Evolutionary conservation across 2,113 vertebrate genomes (phyloP).

Genomic region (Dipodomys spectabilis): DNA sequence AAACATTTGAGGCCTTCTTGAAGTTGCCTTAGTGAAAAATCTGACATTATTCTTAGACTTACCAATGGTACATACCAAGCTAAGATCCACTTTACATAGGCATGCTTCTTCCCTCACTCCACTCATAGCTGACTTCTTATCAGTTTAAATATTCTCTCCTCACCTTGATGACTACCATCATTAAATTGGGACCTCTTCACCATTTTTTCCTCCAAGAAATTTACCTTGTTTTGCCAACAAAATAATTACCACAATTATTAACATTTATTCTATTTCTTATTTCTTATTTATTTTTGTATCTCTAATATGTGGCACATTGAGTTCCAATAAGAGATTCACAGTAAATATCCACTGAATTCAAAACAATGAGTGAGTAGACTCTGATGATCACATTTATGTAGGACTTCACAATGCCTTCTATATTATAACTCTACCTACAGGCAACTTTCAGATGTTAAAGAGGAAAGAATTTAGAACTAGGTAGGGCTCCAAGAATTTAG

Average conservation of each 20-base stretch:
- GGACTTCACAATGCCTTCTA: conserved; percentile 37
- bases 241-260: background rate
- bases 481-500: conserved; percentile 43
- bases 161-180: background rate
- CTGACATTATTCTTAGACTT: too few relatives aligned
- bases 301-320: background rate
- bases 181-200: background rate
- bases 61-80: too few relatives aligned
- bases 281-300: background rate
- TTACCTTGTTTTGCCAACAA: background rate
- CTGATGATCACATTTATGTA: conserved; percentile 1
- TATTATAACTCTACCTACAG: conserved; percentile 44
- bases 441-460: conserved; percentile 31
- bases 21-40: too few relatives aligned
- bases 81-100: too few relatives aligned
- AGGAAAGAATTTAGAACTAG: conserved; percentile 48
- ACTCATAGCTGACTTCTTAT: background rate
- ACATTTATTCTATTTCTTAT: background rate
- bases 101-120: background rate
- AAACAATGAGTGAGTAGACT: background rate
- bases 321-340: background rate
- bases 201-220: background rate
- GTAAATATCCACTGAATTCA: background rate
- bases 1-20: too few relatives aligned
- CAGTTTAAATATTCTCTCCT: background rate